A percentile compares a stretch with the other conserved stretches of the same genome.
phyloP scores from a whole-genome alignment of 2,888 invertebrate species.

The Synanthedon myopaeformis region DNA sequence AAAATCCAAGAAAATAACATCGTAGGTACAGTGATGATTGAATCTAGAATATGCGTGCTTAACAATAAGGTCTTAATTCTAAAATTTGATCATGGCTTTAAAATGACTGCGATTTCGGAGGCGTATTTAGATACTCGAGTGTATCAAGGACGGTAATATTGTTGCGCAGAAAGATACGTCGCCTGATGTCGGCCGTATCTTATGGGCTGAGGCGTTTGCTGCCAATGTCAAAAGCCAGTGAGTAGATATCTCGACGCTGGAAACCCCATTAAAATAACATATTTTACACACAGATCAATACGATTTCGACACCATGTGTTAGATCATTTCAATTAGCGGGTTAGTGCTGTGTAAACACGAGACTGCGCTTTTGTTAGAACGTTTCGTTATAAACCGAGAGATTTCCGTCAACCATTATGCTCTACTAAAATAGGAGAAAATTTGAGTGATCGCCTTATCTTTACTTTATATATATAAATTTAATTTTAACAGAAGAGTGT shows the following conservation, averaged over 20 bases:
- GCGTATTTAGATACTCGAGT: conserved; percentile 15
- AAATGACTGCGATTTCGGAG: conserved; percentile 43
- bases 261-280: conserved; percentile 65
- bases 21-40: conserved; percentile 55
- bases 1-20: conserved; percentile 46
- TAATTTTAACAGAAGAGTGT: too few relatives aligned
- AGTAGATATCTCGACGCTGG: conserved; percentile 71
- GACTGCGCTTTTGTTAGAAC: conserved; percentile 6
- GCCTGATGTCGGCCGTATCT: conserved; percentile 58
- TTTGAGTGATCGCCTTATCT: not conserved
- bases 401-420: not conserved
- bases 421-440: not conserved
- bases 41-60: conserved; percentile 53
- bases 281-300: conserved; percentile 49
- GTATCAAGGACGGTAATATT: conserved; percentile 30
- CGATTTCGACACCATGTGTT: conserved; percentile 42
- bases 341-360: conserved; percentile 42
- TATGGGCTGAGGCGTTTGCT: conserved; percentile 53
- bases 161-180: conserved; percentile 57
- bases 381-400: not conserved
- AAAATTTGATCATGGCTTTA: conserved; percentile 58
- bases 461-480: not conserved
- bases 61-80: conserved; percentile 51
- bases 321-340: conserved; percentile 39
- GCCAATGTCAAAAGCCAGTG: conserved; percentile 71